Percentiles rank a stretch among this genome's conserved stretches.
Evolutionary conservation across 2,113 vertebrate species (phyloP).

Genomic region (Microtus ochrogaster): DNA sequence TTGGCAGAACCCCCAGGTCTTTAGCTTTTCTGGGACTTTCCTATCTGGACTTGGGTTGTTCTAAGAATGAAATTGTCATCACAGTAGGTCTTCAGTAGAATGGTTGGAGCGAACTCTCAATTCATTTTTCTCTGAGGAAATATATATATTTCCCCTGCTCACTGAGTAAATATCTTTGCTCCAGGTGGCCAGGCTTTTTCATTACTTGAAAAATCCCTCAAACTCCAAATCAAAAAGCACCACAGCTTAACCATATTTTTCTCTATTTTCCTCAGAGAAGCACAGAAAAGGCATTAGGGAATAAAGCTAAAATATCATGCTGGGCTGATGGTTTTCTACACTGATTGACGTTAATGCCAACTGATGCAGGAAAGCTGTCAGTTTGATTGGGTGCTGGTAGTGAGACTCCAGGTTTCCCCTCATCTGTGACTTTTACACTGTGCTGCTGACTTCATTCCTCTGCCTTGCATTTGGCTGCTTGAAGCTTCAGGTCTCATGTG

Average conservation of each 20-base stretch:
- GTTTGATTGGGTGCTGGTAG: not conserved
- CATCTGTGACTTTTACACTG: not conserved
- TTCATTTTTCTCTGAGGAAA: constrained; percentile 62
- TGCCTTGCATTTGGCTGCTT: not conserved
- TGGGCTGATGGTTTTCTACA: constrained; percentile 26
- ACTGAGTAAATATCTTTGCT: constrained; percentile 68
- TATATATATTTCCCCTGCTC: constrained; percentile 41
- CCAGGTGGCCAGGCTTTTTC: constrained; percentile 67
- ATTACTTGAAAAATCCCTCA: constrained; percentile 67
- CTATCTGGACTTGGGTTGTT: constrained; percentile 23
- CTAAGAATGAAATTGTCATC: constrained; percentile 48
- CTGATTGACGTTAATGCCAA: constrained; percentile 17
- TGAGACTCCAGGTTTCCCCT: not conserved
- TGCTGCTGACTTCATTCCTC: not conserved
- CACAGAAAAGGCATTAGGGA: constrained; percentile 13
- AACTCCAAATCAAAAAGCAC: constrained; percentile 73
- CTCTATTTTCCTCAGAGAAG: constrained; percentile 34
- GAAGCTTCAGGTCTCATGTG: not conserved
- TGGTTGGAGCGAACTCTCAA: constrained; percentile 45
- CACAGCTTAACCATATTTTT: constrained; percentile 62
- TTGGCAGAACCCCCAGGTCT: not conserved
- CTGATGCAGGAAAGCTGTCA: not conserved
- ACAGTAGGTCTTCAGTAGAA: not conserved
- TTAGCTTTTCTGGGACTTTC: not conserved
- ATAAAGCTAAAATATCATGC: constrained; percentile 54